Base-by-base conservation (phyloP, 2,797 vertebrate species). In the Muscicapa striata region DNA sequence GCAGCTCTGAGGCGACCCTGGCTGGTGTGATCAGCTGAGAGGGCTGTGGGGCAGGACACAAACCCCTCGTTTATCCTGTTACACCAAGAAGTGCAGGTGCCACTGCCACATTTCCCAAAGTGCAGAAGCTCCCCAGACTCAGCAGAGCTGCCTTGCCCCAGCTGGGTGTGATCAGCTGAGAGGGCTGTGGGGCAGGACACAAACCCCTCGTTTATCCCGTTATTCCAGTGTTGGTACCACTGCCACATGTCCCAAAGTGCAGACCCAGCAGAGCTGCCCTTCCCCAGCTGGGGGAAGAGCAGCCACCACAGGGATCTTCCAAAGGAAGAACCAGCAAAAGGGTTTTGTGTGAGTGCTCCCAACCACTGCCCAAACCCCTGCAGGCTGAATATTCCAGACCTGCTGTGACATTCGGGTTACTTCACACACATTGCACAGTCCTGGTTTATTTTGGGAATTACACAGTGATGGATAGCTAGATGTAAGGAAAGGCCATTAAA, bases 401-500 rank as follows among this genome's bases (percentile, higher is more conserved):
- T 29, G 77, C 93, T 59, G 61, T 20, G 55, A 63, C 54, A 58
- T 19, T 84, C 52, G n/a, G 81, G 87, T 95, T 95, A 36, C 43
- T 90, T 94, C 83, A 69, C 88, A 19, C 63, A 13, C 3, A 68
- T 63, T 24, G 24, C 41, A 49, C 83, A 89, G 86, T 63, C 84
- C 78, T 58, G 15, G 83, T 96, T 89, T 86, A 87, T 94, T 94
- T 96, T 23, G 30, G 94, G 94, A 93, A 94, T 90, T 94, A 54
- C 41, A 45, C 5, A 19, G 76, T 87, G 95, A 94, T 76, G 90
- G 77, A 94, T 91, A 86, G 51, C 80, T 80, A 29, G 69, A 89
- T 66, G 81, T 81, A 90, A 94, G 88, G 85, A 92, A 97, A 95
- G 89, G 79, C 94, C 93, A 92, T 86, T 87, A 94, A 61, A 68